A percentile compares a stretch with the other conserved stretches of the same genome.
phyloP scores from a whole-genome alignment of 2,888 invertebrate species.

The Agapostemon virescens region DNA sequence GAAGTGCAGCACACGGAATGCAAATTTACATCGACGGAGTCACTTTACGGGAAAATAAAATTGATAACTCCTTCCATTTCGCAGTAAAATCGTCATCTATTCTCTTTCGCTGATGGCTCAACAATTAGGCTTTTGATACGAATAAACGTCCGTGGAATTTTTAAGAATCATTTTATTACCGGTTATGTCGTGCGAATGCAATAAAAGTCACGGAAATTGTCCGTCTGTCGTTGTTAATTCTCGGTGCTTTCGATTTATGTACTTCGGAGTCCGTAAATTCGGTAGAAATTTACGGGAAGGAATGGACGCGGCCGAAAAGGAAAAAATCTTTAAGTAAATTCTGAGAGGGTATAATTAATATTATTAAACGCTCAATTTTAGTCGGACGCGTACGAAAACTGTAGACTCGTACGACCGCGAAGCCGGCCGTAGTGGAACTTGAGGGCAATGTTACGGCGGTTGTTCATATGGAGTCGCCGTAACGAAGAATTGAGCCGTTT shows the following conservation, averaged over 20 bases:
- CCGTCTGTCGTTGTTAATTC: constrained; percentile 5
- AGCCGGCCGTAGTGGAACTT: too few relatives aligned
- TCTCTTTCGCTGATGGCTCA: neutral
- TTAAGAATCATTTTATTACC: neutral
- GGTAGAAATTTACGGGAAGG: neutral
- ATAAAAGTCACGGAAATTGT: constrained; percentile 13
- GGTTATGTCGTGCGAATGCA: neutral
- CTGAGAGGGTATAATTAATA: neutral
- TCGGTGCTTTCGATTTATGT: neutral
- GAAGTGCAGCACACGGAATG: constrained; percentile 63
- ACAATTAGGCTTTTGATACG: neutral
- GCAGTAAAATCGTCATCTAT: neutral
- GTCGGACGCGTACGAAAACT: too few relatives aligned
- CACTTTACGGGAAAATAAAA: constrained; percentile 47
- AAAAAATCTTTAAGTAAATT: neutral
- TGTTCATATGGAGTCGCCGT: too few relatives aligned
- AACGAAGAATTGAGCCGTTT: too few relatives aligned
- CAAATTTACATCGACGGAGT: constrained; percentile 46
- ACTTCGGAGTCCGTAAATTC: neutral
- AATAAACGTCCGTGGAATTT: neutral
- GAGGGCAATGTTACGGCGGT: too few relatives aligned
- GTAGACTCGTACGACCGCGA: too few relatives aligned
- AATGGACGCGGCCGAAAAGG: neutral
- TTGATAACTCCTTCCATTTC: constrained; percentile 39
- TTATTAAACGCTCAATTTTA: neutral